Evolutionary conservation across 37 sponge, comb jelly and placozoan genomes (phyloP).

Genomic region (Bolinopsis microptera): DNA sequence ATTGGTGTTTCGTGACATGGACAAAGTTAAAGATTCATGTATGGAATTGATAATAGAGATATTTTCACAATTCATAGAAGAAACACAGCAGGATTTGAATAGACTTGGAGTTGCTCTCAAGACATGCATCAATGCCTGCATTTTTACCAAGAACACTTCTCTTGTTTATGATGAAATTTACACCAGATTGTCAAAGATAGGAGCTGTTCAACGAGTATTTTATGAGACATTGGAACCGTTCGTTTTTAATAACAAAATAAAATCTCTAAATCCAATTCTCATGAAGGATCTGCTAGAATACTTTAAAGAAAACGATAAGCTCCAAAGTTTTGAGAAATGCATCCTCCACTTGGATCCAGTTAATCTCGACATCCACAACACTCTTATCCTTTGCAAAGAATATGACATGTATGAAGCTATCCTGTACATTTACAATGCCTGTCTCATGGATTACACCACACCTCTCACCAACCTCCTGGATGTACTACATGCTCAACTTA

Average conservation of each 20-base stretch:
- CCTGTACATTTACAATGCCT: constrained; percentile 54
- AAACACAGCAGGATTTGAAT: constrained; percentile 38
- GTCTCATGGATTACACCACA: constrained; percentile 19
- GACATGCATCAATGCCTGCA: constrained; percentile 43
- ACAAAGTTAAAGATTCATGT: not conserved
- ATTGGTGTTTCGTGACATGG: constrained; percentile 52
- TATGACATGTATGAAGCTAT: constrained; percentile 59
- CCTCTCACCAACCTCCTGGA: not conserved
- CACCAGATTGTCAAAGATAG: not conserved
- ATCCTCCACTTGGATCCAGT: constrained; percentile 32
- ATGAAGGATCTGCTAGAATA: constrained; percentile 49
- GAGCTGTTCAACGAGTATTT: constrained; percentile 26
- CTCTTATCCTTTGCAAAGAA: constrained; percentile 37
- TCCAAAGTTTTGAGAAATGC: constrained; percentile 49
- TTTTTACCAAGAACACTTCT: not conserved
- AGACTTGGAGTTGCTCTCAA: not conserved
- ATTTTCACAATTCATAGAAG: constrained; percentile 26
- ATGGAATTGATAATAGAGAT: constrained; percentile 17
- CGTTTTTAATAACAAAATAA: constrained; percentile 19
- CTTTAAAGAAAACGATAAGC: not conserved
- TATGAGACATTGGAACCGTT: constrained; percentile 56
- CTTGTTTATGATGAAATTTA: constrained; percentile 64
- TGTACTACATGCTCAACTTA: constrained; percentile 12
- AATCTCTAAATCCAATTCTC: constrained; percentile 27
- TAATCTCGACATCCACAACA: constrained; percentile 58